phyloP scores from a whole-genome alignment of 2,888 invertebrate genomes.

The Tenthredo scrophulariae region DNA sequence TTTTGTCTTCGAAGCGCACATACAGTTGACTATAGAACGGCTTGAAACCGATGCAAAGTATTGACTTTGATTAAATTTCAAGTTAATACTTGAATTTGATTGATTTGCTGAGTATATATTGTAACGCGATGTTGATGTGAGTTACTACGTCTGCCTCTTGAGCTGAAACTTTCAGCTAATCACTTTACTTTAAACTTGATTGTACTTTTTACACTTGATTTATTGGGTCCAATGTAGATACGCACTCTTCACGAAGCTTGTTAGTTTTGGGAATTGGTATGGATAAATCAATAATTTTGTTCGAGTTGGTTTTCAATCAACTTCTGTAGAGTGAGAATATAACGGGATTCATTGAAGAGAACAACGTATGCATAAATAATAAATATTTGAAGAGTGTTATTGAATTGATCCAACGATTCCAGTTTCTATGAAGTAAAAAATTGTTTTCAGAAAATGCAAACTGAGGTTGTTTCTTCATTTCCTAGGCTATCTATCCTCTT shows the following conservation, averaged over 20 bases:
- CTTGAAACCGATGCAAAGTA: background rate
- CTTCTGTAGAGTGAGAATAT: background rate
- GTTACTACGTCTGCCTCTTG: conserved; percentile 41
- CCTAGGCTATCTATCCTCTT: conserved; percentile 54
- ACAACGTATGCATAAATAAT: background rate
- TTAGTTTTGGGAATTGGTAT: background rate
- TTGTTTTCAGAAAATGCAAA: conserved; percentile 70
- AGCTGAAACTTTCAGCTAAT: conserved; percentile 8
- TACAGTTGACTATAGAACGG: background rate
- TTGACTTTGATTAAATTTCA: background rate
- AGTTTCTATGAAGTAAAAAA: conserved; percentile 71
- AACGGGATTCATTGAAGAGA: background rate
- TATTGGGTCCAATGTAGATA: conserved; percentile 47
- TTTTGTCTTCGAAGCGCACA: conserved; percentile 26
- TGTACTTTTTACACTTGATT: conserved; percentile 49
- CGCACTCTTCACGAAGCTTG: conserved; percentile 39
- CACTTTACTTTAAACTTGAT: conserved; percentile 47
- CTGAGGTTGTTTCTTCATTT: conserved; percentile 33
- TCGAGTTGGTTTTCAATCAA: background rate
- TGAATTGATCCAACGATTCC: conserved; percentile 66
- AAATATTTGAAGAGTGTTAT: conserved; percentile 63
- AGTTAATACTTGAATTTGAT: background rate
- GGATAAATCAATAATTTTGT: background rate
- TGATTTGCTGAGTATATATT: background rate
- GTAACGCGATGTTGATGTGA: background rate